Conservation (phyloP, 2,888 invertebrate genomes). For the Nemotelus nigrinus region DNA sequence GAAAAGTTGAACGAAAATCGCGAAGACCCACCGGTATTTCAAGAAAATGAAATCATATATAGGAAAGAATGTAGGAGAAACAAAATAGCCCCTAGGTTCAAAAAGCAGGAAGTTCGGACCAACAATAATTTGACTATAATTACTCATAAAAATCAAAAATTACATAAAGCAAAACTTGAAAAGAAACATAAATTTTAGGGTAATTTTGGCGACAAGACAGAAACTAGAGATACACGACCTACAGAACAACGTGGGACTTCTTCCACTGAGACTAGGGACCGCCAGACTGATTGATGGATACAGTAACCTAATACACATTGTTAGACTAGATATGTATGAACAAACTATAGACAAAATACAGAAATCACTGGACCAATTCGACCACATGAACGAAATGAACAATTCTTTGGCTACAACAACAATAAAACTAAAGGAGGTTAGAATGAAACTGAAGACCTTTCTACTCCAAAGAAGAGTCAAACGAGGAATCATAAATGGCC, state of each 20-base stretch:
- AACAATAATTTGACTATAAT: conserved; percentile 4
- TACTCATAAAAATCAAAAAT: conserved; percentile 8
- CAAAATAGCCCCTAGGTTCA: conserved; percentile 19
- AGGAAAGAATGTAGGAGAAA: conserved; percentile 23
- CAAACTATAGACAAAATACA: conserved; percentile 5
- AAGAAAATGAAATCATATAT: conserved; percentile 10
- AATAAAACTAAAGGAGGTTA: not conserved
- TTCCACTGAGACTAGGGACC: conserved; percentile 24
- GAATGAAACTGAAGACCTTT: not conserved
- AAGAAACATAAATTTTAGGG: conserved; percentile 17
- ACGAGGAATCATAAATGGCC: conserved; percentile 9
- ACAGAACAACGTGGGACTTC: conserved; percentile 24
- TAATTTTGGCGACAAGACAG: not conserved
- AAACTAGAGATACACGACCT: conserved; percentile 31
- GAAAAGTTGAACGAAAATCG: not conserved
- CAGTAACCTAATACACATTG: not conserved
- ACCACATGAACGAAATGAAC: not conserved
- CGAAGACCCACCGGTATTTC: not conserved
- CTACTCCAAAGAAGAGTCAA: not conserved
- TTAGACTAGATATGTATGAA: conserved; percentile 3
- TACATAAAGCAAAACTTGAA: conserved; percentile 21
- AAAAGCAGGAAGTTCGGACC: conserved; percentile 1
- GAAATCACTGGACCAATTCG: not conserved
- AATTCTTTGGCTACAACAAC: not conserved
- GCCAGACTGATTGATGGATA: not conserved